These are phyloP conservation scores for Pogonophryne albipinna DNA, from an alignment of 2,797 vertebrate species.

Conservation along the genomic window DNA sequence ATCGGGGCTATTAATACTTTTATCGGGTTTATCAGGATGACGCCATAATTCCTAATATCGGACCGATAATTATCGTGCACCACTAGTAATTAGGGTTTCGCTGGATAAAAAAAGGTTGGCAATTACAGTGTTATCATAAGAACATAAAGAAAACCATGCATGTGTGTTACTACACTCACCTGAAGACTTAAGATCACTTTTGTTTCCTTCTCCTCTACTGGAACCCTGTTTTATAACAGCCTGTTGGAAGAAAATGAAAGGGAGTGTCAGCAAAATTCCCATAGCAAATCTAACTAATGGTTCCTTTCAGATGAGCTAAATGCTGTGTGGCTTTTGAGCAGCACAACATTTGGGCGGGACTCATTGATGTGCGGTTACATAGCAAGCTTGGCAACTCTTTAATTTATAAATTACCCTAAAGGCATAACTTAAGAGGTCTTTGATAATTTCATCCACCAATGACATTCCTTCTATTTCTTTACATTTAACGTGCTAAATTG, in stretches of 20 bases:
- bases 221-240: conserved; percentile 77
- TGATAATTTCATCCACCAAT: conserved; percentile 46
- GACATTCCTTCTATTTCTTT: conserved; percentile 8
- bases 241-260: conserved; percentile 70
- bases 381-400: conserved; percentile 44
- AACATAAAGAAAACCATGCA: neutral
- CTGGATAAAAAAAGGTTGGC: neutral
- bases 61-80: no score
- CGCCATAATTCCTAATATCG: no score
- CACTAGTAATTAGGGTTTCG: neutral
- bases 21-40: no score
- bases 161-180: conserved; percentile 63
- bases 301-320: conserved; percentile 47
- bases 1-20: no score
- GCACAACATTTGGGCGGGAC: conserved; percentile 62
- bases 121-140: neutral
- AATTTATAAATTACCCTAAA: conserved; percentile 61
- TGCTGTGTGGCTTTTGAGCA: conserved; percentile 36
- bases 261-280: conserved; percentile 43
- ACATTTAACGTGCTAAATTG: conserved; percentile 19
- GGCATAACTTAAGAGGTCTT: conserved; percentile 47
- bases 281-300: conserved; percentile 26
- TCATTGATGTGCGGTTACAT: conserved; percentile 59
- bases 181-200: conserved; percentile 65
- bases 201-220: conserved; percentile 62